Evolutionary conservation across 2,797 vertebrate genomes (phyloP).

Genomic region (Sparidentex hasta): DNA sequence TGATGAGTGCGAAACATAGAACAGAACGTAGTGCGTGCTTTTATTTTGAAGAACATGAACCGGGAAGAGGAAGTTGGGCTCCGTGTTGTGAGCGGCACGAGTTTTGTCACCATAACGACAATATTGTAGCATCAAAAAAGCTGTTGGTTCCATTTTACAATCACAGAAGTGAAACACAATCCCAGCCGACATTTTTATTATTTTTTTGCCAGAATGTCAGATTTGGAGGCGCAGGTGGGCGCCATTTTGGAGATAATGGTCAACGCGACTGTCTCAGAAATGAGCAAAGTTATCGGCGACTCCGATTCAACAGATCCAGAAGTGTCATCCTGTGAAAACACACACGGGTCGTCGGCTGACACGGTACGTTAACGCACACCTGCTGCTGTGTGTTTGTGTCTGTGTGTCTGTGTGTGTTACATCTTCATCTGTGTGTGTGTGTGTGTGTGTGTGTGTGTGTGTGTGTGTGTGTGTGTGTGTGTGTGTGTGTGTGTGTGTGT

Average conservation of each 20-base stretch:
- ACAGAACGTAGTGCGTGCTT: neutral
- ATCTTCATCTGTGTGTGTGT: too few relatives aligned
- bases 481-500: neutral
- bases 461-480: neutral
- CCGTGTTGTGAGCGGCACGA: neutral
- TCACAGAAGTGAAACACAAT: accelerated
- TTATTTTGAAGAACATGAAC: conserved; percentile 65
- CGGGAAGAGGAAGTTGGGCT: conserved; percentile 33
- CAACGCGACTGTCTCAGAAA: conserved; percentile 68
- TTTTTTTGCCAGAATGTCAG: conserved; percentile 55
- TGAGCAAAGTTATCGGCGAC: conserved; percentile 68
- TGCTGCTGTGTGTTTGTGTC: neutral
- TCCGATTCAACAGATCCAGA: conserved; percentile 3
- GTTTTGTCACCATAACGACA: neutral
- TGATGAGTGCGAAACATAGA: neutral
- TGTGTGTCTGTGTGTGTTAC: neutral
- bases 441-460: neutral
- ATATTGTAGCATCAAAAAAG: neutral
- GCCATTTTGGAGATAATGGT: conserved; percentile 80
- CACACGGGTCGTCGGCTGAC: conserved; percentile 16
- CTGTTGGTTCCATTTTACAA: accelerated
- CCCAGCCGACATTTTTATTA: accelerated
- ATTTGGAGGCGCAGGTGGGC: conserved; percentile 67
- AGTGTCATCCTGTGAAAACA: conserved; percentile 16
- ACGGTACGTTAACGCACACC: conserved; percentile 42